Evolutionary conservation across 2,113 vertebrate species (phyloP).

Genomic region (Passerina amoena): DNA sequence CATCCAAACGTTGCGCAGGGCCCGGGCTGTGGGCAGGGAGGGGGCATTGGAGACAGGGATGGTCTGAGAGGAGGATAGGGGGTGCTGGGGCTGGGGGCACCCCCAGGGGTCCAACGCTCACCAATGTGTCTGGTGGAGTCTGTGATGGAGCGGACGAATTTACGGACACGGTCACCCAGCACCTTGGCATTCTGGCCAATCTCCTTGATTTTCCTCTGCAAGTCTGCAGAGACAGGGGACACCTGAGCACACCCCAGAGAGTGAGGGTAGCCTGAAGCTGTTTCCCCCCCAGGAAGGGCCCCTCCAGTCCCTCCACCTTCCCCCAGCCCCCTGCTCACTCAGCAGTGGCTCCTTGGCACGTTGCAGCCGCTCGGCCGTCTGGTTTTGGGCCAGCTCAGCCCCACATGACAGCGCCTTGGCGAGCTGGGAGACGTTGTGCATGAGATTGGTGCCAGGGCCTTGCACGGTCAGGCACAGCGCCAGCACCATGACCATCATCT

Average conservation of each 20-base stretch:
- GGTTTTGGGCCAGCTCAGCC: slow-evolving; percentile 85
- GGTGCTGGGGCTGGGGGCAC: neutral
- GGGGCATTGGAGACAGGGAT: fast-evolving
- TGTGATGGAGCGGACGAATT: slow-evolving; percentile 76
- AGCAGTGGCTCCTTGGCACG: slow-evolving; percentile 75
- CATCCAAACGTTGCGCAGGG: slow-evolving; percentile 78
- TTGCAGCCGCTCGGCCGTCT: slow-evolving; percentile 79
- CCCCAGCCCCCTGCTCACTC: slow-evolving; percentile 71
- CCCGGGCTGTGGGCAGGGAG: slow-evolving; percentile 66
- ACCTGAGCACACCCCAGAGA: fast-evolving
- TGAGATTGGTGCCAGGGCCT: slow-evolving; percentile 83
- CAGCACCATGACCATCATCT: slow-evolving; percentile 77
- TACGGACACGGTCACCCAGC: slow-evolving; percentile 73
- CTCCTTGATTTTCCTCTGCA: slow-evolving; percentile 76
- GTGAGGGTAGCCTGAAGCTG: neutral
- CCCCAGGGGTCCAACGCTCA: neutral
- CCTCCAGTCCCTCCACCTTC: fast-evolving
- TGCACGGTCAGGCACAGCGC: slow-evolving; percentile 76
- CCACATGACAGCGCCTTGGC: slow-evolving; percentile 85
- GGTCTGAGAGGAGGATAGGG: neutral
- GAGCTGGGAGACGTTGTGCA: slow-evolving; percentile 78
- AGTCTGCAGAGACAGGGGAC: neutral
- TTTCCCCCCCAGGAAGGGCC: neutral
- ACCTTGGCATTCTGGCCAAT: slow-evolving; percentile 77
- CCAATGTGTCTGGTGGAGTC: slow-evolving; percentile 80